Evolutionary conservation across 2,113 vertebrate species (phyloP), one percentile per base, ranked within the genome.

Genomic region (Noturus placidus): DNA sequence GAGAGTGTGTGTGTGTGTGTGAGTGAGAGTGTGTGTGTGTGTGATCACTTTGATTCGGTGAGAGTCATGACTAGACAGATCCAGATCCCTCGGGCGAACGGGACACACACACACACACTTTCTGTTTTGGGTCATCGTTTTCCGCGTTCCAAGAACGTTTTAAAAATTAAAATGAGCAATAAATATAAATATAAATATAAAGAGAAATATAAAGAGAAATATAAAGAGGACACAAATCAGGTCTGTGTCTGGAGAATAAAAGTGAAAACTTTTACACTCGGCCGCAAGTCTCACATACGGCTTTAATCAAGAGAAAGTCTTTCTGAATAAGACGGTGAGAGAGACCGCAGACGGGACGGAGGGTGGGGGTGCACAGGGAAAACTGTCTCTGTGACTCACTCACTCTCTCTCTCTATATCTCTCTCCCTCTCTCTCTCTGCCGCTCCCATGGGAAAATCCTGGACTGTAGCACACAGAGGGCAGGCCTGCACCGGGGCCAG

Each of bases 31-130:
- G 67, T 42, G 38, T 42, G 38, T 42, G 38, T 50, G 46, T 50
- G 46, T 10, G 46, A 46, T 46, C 42, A 46, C 42, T 42, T 42
- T 50, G 54, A 77, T 46, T 13, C 27, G 38, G 74, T 57, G 50
- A 84, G 33, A 74, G 63, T 63, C 67, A 69, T 74, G 85, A 88
- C 81, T 33, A 84, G 80, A 88, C 82, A 67, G 76, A 88, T 63
- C 80, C 56, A 67, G 76, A 88, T 63, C 80, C 56, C 79, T 59
- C 33, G 7, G 63, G 81, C 27, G 54, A 72, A 42, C 10, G 9
- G 35, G 20, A 22, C 19, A 72, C 35, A 42, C 69, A 72, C 33
- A 70, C 19, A 72, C 69, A 72, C 69, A 72, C 70, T 17, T 5
- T 7, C 0, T 65, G 56, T 74, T 50, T 22, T 30, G 11, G 54